These are phyloP conservation scores for Tenthredo scrophulariae DNA, from an alignment of 2,888 invertebrate species.

Conservation along the genomic window DNA sequence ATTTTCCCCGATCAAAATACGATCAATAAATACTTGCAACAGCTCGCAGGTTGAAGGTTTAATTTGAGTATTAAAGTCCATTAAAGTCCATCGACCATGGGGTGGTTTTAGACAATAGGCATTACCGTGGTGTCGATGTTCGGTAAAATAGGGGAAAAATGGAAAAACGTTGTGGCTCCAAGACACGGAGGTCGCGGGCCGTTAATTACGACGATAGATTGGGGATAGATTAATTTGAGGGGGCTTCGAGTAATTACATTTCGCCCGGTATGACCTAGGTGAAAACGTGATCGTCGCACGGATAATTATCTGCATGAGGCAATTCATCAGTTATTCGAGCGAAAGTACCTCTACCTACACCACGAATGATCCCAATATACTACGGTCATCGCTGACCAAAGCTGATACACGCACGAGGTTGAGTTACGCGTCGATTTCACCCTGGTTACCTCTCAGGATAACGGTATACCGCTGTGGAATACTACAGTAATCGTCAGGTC, in stretches of 20 bases:
- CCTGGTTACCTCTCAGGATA: slow-evolving; percentile 21
- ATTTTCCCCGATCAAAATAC: background rate
- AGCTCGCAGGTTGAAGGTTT: background rate
- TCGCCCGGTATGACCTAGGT: background rate
- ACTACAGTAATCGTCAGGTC: slow-evolving; percentile 17
- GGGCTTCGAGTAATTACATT: slow-evolving; percentile 21
- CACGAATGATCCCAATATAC: slow-evolving; percentile 21
- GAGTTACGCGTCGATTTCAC: slow-evolving; percentile 11
- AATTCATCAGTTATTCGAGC: slow-evolving; percentile 32
- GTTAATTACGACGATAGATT: slow-evolving; percentile 17
- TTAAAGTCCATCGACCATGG: background rate
- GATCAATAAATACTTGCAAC: background rate
- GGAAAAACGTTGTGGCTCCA: background rate
- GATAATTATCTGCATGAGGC: slow-evolving; percentile 43
- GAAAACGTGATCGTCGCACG: slow-evolving; percentile 7
- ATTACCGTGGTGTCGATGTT: background rate
- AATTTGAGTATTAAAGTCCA: background rate
- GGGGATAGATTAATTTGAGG: background rate
- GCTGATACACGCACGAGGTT: background rate
- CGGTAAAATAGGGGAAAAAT: background rate
- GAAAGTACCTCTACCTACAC: slow-evolving; percentile 6
- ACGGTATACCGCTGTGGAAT: slow-evolving; percentile 3
- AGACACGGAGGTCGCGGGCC: background rate
- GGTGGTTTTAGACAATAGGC: too few relatives aligned
- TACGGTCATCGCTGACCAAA: slow-evolving; percentile 7